Percentiles rank a stretch among this genome's conserved stretches.
Conservation (phyloP, 2,113 vertebrate species). For the Gopherus evgoodei region DNA sequence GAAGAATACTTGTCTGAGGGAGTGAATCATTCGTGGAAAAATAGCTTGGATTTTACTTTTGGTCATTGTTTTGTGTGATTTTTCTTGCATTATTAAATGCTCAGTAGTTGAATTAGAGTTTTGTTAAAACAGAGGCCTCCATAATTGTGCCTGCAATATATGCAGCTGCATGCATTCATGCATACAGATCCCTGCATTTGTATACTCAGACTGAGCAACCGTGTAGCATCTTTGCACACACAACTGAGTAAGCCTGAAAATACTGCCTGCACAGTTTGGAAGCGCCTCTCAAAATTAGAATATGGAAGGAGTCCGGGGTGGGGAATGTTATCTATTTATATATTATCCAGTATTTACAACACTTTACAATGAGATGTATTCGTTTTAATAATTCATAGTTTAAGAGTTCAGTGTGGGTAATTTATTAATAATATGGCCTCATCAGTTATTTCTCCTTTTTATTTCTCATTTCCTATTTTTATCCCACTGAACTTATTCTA, state of each 20-base stretch:
- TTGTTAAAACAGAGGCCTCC: not conserved
- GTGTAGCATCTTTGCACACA: not conserved
- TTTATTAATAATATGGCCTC: constrained; percentile 68
- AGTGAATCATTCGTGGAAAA: not conserved
- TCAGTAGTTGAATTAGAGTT: not conserved
- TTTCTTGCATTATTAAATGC: not conserved
- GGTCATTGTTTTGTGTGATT: not conserved
- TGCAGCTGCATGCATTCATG: not conserved
- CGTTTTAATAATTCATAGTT: constrained; percentile 62
- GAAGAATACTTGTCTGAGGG: not conserved
- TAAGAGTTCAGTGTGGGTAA: constrained; percentile 44
- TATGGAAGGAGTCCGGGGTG: not conserved
- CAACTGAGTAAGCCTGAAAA: not conserved
- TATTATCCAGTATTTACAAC: constrained; percentile 40
- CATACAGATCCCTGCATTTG: not conserved
- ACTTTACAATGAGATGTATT: constrained; percentile 57
- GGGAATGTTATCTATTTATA: constrained; percentile 43
- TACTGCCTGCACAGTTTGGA: not conserved
- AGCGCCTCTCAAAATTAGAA: constrained; percentile 35
- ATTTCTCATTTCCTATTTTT: constrained; percentile 28
- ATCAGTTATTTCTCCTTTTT: constrained; percentile 46
- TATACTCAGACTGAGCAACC: not conserved
- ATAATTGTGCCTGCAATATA: not conserved
- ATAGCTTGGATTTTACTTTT: not conserved
- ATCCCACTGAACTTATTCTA: not conserved